Evolutionary conservation across 2,113 vertebrate species (phyloP), one percentile per base, ranked within the genome.

Genomic region (Anguilla rostrata): DNA sequence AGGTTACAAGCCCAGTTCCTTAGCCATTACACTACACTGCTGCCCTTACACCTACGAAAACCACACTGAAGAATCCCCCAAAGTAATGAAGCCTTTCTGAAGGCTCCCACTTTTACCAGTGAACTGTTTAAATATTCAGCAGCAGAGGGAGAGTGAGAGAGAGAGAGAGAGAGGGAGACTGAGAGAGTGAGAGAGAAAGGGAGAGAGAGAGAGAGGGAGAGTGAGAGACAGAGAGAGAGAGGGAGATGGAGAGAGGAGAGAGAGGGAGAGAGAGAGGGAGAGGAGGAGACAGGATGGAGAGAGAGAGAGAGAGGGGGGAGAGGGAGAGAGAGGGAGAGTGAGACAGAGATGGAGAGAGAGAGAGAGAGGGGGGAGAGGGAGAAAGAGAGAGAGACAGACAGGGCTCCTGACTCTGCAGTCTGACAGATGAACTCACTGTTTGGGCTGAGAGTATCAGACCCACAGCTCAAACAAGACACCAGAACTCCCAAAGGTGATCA

Each of bases 91-190:
- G 22, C 60, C 83, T 66, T 84, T 84, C 29, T 39, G 79, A 85
- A 39, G 34, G 53, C 53, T 43, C 34, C 34, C 34, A 34, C 34
- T 34, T 34, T 80, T 85, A 87, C 60, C 91, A 85, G 88, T 88
- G 86, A 86, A 92, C 88, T 91, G 89, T 93, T 93, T 86, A 92
- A 91, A 92, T 90, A 89, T 93, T 92, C 88, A 90, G 91, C 91
- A 91, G 49, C 34, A 34, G 43, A 46, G 9, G 9, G 43, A 46
- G 43, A 9, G 43, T 6, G 43, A 46, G 43, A 46, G 43, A 46
- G 43, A 46, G 43, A 0, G 43, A 46, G 43, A 46, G 43, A 46
- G 43, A 46, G 43, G 1, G 34, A 34, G 34, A 34, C 0, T 88
- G 81, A 83, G 49, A 53, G 49, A 53, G 49, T 11, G 49, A 53